Conservation (phyloP, 2,888 invertebrate species). For the Caenorhabditis wallacei region DNA sequence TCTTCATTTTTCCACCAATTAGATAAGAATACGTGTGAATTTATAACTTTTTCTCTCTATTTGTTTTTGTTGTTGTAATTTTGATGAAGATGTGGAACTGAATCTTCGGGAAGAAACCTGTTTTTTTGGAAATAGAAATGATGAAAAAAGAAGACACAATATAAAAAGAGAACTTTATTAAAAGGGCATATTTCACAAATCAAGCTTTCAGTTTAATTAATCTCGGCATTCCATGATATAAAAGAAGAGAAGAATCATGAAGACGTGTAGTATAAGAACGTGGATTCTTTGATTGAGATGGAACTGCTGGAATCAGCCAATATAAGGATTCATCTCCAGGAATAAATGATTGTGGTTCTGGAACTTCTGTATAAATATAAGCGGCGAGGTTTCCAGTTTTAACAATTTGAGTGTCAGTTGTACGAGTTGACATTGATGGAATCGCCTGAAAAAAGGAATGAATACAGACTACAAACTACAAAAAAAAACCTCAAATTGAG, state of each 20-base stretch:
- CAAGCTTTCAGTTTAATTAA: constrained; percentile 45
- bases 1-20: neutral
- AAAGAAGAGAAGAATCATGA: constrained; percentile 56
- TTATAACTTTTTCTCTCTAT: neutral
- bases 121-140: too few relatives aligned
- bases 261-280: constrained; percentile 46
- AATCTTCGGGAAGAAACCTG: too few relatives aligned
- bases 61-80: neutral
- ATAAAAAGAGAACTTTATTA: too few relatives aligned
- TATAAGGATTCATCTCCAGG: constrained; percentile 34
- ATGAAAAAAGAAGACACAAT: too few relatives aligned
- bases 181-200: neutral
- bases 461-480: neutral
- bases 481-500: constrained; percentile 32
- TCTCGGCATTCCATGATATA: constrained; percentile 60
- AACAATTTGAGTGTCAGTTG: constrained; percentile 49
- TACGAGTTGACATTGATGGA: constrained; percentile 19
- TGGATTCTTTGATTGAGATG: neutral
- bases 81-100: neutral
- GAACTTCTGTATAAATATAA: constrained; percentile 52
- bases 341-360: constrained; percentile 24
- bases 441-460: constrained; percentile 27
- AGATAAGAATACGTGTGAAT: neutral
- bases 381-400: constrained; percentile 56
- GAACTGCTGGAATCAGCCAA: constrained; percentile 57